Evolutionary conservation across 1,140 invertebrate genomes (phyloP).

Genomic region (Brachionus calyciflorus): DNA sequence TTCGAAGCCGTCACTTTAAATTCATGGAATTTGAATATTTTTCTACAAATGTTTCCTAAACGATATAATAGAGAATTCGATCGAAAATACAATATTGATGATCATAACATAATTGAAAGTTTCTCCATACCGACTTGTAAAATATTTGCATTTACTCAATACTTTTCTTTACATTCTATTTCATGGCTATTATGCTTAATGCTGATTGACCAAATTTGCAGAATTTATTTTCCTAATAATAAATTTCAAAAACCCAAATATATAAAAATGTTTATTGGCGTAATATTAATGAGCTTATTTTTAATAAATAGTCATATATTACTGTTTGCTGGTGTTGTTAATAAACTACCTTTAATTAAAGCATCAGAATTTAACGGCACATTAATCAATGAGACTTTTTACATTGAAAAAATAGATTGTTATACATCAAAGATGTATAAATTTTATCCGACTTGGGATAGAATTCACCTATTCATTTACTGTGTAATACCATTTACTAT

Average conservation of each 20-base stretch:
- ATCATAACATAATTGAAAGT: conserved; percentile 30
- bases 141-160: conserved; percentile 17
- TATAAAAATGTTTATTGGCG: background rate
- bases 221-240: conserved; percentile 23
- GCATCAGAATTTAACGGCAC: background rate
- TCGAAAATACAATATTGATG: conserved; percentile 1
- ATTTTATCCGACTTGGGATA: conserved; percentile 29
- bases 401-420: conserved; percentile 7
- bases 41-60: conserved; percentile 4
- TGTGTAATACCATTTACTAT: conserved; percentile 18
- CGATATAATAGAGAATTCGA: no score
- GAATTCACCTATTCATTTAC: conserved; percentile 23
- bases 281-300: background rate
- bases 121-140: background rate
- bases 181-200: conserved; percentile 20
- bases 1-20: background rate
- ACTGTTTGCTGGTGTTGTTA: background rate
- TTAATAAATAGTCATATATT: background rate
- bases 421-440: conserved; percentile 25
- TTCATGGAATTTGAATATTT: conserved; percentile 23
- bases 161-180: background rate
- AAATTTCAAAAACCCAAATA: background rate
- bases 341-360: background rate
- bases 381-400: background rate
- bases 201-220: background rate